Conservation (phyloP, 2,797 vertebrate species). For the Falco novaeseelandiae region DNA sequence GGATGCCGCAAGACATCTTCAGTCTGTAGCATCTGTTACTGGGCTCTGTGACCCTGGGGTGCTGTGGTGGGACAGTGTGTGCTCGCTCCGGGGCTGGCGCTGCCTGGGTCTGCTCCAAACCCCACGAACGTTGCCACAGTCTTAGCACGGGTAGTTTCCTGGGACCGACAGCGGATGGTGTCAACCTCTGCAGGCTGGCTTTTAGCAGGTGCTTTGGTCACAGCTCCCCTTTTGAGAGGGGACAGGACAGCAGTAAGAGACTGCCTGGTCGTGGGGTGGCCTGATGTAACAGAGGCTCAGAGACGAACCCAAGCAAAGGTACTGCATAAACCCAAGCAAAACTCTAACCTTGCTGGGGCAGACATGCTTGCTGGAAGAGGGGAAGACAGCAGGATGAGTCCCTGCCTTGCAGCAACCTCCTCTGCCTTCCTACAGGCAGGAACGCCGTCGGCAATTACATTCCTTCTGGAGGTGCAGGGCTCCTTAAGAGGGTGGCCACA, state of each 20-base stretch:
- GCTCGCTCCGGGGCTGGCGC: not conserved
- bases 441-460: not conserved
- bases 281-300: not conserved
- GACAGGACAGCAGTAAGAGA: not conserved
- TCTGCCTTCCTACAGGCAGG: not conserved
- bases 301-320: not conserved
- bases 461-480: not conserved
- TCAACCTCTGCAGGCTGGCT: not conserved
- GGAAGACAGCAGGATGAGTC: no score
- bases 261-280: not conserved
- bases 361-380: not conserved
- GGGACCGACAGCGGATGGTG: not conserved
- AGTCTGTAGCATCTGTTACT: not conserved
- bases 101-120: not conserved
- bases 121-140: rapidly evolving
- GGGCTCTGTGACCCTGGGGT: not conserved
- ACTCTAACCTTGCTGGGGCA: not conserved
- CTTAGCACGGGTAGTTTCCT: not conserved
- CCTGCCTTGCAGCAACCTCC: not conserved
- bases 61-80: not conserved
- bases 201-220: not conserved
- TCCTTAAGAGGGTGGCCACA: not conserved
- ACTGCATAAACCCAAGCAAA: not conserved
- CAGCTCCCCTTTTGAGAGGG: not conserved
- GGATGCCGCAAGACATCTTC: not conserved